Evolutionary conservation across 1,140 invertebrate species (phyloP), one percentile per base, ranked within the genome.

Genomic region (Reticulitermes speratus): DNA sequence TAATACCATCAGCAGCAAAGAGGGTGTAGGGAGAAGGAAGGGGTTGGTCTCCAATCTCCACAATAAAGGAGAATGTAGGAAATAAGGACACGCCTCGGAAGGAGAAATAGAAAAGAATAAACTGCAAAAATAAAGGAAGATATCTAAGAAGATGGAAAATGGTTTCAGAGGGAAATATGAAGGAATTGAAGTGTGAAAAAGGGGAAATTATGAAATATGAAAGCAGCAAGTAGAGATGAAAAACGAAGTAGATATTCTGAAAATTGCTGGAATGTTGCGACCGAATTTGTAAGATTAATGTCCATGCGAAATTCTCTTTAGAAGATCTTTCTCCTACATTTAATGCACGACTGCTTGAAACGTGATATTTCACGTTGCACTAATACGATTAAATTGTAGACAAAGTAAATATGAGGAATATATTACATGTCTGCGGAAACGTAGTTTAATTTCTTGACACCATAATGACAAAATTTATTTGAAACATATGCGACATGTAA

Each of bases 61-160:
- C 25, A 75, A 30, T 30, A 65, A 25, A 65, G n/a, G 65, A 14
- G 65, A 75, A 30, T 75, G 65, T 75, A 75, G 65, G 65, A 75
- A 75, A 75, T 30, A 30, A n/a, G 38, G 7, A 75, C 25, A 30
- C n/a, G 65, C 16, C 65, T 75, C 2, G 65, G 30, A n/a, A 75
- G 25, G n/a, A 8, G 25, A 75, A 8, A 30, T 25, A 75, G 12
- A 75, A 75, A 69, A 14, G 30, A 30, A 30, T 30, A 14, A 30
- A 75, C 65, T 25, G 14, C 65, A 30, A 30, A 75, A 75, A 30
- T 75, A 75, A 30, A 75, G 65, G 65, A 25, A 75, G 65, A 75
- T 75, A 25, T 30, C 65, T 75, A 75, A 75, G n/a, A 30, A 75
- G 65, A 75, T 30, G 65, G 65, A 75, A 75, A 75, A 65, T n/a